Evolutionary conservation across 2,113 vertebrate genomes (phyloP).

Genomic region (Eclectus roratus): DNA sequence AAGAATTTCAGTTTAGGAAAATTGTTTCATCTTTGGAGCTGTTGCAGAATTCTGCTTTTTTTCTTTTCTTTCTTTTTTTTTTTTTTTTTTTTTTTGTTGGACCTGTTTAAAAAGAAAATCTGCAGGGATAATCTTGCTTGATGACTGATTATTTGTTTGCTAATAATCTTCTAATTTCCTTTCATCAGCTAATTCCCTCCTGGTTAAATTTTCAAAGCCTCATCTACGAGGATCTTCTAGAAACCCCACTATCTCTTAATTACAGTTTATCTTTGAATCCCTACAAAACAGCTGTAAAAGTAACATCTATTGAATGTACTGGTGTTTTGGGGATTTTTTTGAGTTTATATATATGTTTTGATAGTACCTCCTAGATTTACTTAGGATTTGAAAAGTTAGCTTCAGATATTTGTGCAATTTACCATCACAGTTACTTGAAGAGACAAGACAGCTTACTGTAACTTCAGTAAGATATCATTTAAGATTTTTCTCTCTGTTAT

Average conservation of each 20-base stretch:
- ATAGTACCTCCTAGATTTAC: neutral
- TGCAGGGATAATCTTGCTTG: neutral
- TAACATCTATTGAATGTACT: neutral
- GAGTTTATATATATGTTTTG: neutral
- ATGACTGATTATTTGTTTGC: slow-evolving; percentile 56
- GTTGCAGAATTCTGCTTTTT: neutral
- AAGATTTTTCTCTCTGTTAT: neutral
- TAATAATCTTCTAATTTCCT: slow-evolving; percentile 56
- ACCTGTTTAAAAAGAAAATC: neutral
- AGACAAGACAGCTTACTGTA: neutral
- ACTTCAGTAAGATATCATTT: neutral
- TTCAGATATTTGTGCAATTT: neutral
- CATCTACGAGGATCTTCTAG: slow-evolving; percentile 30
- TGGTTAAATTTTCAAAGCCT: slow-evolving; percentile 54
- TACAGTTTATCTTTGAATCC: slow-evolving; percentile 35
- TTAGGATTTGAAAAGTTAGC: neutral
- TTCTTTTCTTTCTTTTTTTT: neutral
- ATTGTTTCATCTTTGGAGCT: neutral
- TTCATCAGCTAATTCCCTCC: slow-evolving; percentile 44
- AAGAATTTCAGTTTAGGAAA: neutral
- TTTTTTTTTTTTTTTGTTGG: neutral
- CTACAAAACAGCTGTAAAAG: slow-evolving; percentile 33
- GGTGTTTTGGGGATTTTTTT: neutral
- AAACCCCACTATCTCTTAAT: slow-evolving; percentile 37
- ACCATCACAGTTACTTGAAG: neutral